These are phyloP conservation scores for Lasius platythorax DNA, from an alignment of 2,888 invertebrate genomes.

Conservation along the genomic window DNA sequence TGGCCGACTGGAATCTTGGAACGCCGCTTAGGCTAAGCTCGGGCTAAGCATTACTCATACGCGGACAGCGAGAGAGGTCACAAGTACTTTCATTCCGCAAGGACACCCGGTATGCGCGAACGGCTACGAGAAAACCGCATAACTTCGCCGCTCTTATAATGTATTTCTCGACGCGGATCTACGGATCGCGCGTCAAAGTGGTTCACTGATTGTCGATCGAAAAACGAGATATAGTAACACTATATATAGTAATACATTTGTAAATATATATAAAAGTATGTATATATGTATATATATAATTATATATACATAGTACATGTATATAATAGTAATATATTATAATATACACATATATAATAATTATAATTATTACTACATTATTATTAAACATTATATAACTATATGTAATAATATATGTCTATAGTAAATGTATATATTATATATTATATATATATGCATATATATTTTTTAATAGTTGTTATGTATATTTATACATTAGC, in stretches of 20 bases:
- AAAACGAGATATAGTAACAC: constrained; percentile 28
- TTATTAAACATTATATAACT: no score
- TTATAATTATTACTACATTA: no score
- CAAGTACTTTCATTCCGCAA: constrained; percentile 83
- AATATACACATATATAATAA: no score
- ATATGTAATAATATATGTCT: no score
- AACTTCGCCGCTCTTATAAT: constrained; percentile 69
- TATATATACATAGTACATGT: no score
- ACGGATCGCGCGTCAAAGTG: constrained; percentile 58
- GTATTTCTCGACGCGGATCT: constrained; percentile 59
- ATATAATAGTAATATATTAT: no score
- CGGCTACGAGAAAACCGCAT: constrained; percentile 64
- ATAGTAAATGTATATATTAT: no score
- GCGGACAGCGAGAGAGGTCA: constrained; percentile 78
- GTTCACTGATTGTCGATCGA: constrained; percentile 69
- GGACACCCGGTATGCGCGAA: constrained; percentile 79
- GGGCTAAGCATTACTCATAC: constrained; percentile 71
- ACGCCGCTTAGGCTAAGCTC: constrained; percentile 37
- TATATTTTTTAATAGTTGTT: no score
- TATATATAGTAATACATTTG: neutral
- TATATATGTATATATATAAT: no score
- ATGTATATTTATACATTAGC: no score
- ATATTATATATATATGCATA: no score
- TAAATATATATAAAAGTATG: no score
- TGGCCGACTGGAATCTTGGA: constrained; percentile 39